Percentiles rank a stretch among this genome's conserved stretches.
Conservation (phyloP, 37 sponge, comb jelly and placozoan genomes). For the Diacarnus erythraeanus region DNA sequence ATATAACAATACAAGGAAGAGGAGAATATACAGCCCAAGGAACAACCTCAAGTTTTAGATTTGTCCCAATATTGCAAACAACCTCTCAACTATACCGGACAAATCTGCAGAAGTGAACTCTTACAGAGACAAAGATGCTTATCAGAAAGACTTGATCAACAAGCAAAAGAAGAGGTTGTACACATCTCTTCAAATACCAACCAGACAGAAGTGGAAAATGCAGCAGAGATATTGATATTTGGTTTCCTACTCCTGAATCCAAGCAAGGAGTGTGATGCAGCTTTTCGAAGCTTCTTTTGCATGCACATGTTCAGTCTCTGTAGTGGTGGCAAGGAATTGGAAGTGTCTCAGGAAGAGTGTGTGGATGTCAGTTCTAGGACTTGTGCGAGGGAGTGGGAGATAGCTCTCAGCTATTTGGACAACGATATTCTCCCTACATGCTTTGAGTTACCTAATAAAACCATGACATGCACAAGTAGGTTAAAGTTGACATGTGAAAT, state of each 20-base stretch:
- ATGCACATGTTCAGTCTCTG: background rate
- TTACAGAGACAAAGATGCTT: background rate
- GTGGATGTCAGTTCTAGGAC: background rate
- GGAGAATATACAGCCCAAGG: background rate
- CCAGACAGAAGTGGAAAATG: background rate
- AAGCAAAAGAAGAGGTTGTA: background rate
- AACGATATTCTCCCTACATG: background rate
- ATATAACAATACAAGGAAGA: background rate
- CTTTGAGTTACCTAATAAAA: background rate
- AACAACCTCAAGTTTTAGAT: background rate
- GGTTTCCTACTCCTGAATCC: background rate
- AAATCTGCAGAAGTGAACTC: background rate
- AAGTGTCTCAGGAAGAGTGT: background rate
- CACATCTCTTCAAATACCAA: background rate
- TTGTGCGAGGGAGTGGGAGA: background rate
- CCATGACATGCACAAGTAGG: background rate
- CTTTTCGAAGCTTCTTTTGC: background rate
- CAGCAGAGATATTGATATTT: background rate
- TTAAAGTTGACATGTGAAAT: no score
- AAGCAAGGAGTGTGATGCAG: background rate
- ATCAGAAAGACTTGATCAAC: background rate
- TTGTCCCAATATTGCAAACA: background rate
- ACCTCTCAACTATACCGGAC: background rate
- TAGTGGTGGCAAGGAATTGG: background rate
- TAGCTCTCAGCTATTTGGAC: background rate